phyloP scores from a whole-genome alignment of 2,888 invertebrate species.

The Dicyrtomina minuta region DNA sequence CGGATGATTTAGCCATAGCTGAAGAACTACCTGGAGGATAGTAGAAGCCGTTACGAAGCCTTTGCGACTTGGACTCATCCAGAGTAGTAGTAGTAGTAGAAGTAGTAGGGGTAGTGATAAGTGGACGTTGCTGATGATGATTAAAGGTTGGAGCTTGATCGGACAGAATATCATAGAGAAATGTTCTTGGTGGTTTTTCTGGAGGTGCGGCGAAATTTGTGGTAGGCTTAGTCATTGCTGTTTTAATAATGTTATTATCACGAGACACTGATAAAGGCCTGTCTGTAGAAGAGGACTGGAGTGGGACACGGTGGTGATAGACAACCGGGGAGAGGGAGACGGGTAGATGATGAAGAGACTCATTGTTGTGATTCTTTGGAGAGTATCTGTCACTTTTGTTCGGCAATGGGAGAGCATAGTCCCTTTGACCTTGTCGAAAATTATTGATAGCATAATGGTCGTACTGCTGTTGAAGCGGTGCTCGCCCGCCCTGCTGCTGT shows the following conservation, averaged over 20 bases:
- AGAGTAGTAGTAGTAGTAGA: not conserved
- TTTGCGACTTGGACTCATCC: conserved; percentile 6
- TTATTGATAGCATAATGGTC: no score
- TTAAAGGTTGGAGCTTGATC: conserved; percentile 25
- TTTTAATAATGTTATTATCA: conserved; percentile 7
- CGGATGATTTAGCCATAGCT: not conserved
- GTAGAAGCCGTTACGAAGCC: conserved; percentile 8
- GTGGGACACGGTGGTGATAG: conserved; percentile 1
- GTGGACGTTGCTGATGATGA: conserved; percentile 31
- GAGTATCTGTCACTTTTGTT: conserved; percentile 10
- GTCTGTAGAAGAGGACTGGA: conserved; percentile 24
- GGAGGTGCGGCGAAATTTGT: conserved; percentile 64
- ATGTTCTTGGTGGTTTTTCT: conserved; percentile 72
- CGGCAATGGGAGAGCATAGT: conserved; percentile 20
- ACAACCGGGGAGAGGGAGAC: conserved; percentile 4
- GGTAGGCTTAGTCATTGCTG: conserved; percentile 10
- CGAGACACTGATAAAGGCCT: conserved; percentile 26
- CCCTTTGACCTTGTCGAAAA: not conserved
- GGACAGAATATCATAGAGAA: conserved; percentile 55
- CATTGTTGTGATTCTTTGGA: not conserved
- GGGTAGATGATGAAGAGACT: conserved; percentile 29
- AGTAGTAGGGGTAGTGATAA: conserved; percentile 7
- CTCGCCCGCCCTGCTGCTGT: no score
- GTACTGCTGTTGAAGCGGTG: not conserved
- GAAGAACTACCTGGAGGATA: conserved; percentile 5